Base-by-base conservation (phyloP, 2,113 vertebrate genomes). In the Taurulus bubalis region DNA sequence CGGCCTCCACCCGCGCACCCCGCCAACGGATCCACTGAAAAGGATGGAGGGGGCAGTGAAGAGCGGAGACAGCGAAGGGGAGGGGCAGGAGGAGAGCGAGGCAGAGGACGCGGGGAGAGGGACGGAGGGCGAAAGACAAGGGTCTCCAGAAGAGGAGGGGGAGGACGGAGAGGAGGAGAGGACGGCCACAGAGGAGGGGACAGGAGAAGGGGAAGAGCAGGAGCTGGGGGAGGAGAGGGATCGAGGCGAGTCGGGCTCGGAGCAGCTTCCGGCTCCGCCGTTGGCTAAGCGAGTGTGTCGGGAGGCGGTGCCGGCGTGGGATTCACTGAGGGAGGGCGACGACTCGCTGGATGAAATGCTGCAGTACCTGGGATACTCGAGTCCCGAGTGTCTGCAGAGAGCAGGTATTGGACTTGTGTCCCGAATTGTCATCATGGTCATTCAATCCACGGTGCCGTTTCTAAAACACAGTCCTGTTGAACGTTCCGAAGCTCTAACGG, bases 381-480 rank as follows among this genome's bases (percentile, higher is more conserved):
- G 98, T 86, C 98, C 98, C 6, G 98, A 99, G 90, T 99, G 98
- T 93, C 95, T 99, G 16, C 98, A 99, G 92, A 96, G 97, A 92
- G 95, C 91, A 87, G 97, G 97, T 90, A n/a, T 9, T 28, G 22
- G 34, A 34, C 45, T 20, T 45, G 1, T 47, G 2, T 67, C 55
- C 36, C 56, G 18, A 32, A 49, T 42, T 38, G 22, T 64, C 62
- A 40, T 15, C 1, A 24, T 26, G 26, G 34, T 15, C 20, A 45
- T 47, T 60, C 11, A 45, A n/a, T 60, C 4, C 15, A 22, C 10
- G 40, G 38, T 28, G 2, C n/a, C 18, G n/a, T 24, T 24, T 71
- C 18, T 56, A 55, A 36, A 38, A 6, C 15, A n/a, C 28, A 20
- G 60, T 38, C 34, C 22, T 38, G 60, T 38, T 64, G 3, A 22